Conservation (phyloP, 1,140 invertebrate species). For the Thalassaphorura encarpata region DNA sequence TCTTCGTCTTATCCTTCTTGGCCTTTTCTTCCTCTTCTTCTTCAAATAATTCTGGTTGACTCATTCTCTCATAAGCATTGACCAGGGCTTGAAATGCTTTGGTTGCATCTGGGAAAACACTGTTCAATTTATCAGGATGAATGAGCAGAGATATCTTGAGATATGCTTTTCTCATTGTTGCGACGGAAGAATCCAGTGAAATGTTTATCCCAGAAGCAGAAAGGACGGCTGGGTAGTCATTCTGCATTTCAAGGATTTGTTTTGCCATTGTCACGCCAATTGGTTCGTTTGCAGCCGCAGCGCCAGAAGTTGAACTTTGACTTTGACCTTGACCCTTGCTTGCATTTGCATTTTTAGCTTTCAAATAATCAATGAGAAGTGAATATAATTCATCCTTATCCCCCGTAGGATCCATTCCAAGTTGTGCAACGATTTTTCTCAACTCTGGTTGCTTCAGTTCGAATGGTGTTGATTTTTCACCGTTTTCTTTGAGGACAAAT, state of each 20-base stretch:
- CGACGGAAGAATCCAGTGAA: constrained; percentile 8
- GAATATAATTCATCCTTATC: constrained; percentile 15
- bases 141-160: constrained; percentile 14
- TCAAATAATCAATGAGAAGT: constrained; percentile 8
- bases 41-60: constrained; percentile 10
- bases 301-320: too few species aligned
- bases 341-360: constrained; percentile 2
- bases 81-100: constrained; percentile 18
- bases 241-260: constrained; percentile 14
- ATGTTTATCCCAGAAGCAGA: constrained; percentile 16
- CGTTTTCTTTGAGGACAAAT: constrained; percentile 14
- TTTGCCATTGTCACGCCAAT: constrained; percentile 3
- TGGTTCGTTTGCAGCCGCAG: neutral
- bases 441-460: constrained; percentile 12
- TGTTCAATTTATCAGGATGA: constrained; percentile 17
- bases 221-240: constrained; percentile 9
- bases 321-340: neutral
- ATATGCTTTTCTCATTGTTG: constrained; percentile 16
- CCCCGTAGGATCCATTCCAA: constrained; percentile 14
- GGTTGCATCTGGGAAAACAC: constrained; percentile 10
- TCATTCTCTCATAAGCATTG: constrained; percentile 11
- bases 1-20: constrained; percentile 6
- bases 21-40: constrained; percentile 10
- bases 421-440: constrained; percentile 14
- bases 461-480: constrained; percentile 6